Base-by-base conservation (phyloP, 2,888 invertebrate species). In the Pomacea canaliculata region DNA sequence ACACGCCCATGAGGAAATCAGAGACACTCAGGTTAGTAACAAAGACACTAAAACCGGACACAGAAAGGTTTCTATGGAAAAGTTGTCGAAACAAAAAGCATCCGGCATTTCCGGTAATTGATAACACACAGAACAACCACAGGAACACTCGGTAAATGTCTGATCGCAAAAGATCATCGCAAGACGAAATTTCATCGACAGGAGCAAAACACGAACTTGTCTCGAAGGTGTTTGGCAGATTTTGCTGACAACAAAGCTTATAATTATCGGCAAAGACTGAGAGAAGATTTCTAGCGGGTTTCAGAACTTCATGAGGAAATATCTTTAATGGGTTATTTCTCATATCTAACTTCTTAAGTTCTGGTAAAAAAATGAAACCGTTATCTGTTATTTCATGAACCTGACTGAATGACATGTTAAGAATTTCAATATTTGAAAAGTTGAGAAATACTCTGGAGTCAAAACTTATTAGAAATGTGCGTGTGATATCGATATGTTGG, bases 1-100 rank as follows among this genome's bases (percentile, higher is more conserved):
- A 85, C 12, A 83, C 63, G 1, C 85, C 85, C 85, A 85, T 85
- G 13, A 78, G 73, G 46, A 82, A 77, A 10, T 56, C 51, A 56
- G 51, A 56, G 1, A 56, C 51, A 16, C 51, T 56, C 51, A 56
- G 51, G 51, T 56, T 81, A 16, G 51, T 13, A 10, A 56, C 51
- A 56, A 56, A 56, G 12, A 67, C 16, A 56, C 49, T 23, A 0
- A 67, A 59, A 10, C 46, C 37, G n/a, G 56, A n/a, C 13, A 27
- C 59, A 49, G 51, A 56, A 8, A 1, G 0, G 51, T 27, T 59
- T 46, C 71, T 46, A 68, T 74, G 70, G n/a, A 73, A 65, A 67
- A 73, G 74, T 9, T 76, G n/a, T 37, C 76, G 74, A 71, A 73
- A 74, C 62, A 79, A 56, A 23, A 79, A 68, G 12, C 73, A 73